Conservation (phyloP, 2,888 invertebrate species). For the Leucophenga montana region DNA sequence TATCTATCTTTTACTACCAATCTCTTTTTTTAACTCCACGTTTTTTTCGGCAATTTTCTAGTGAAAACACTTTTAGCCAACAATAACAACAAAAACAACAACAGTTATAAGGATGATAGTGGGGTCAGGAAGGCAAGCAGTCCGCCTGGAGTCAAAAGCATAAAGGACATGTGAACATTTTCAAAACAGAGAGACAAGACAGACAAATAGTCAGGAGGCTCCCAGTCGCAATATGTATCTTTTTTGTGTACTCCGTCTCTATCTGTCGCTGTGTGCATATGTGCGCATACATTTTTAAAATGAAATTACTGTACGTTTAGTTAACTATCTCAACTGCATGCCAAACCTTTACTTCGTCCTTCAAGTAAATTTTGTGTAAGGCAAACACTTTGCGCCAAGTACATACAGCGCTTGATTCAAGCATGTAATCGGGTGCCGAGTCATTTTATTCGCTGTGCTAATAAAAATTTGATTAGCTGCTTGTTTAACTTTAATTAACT, state of each 20-base stretch:
- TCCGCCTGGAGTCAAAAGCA: too few species aligned
- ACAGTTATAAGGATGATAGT: too few species aligned
- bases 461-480: conserved; percentile 65
- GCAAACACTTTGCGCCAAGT: neutral
- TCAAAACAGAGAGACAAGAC: neutral
- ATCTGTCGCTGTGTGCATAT: neutral
- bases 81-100: too few species aligned
- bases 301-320: conserved; percentile 60
- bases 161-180: too few species aligned
- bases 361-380: too few species aligned
- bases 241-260: neutral
- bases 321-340: conserved; percentile 42
- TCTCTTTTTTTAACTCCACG: neutral
- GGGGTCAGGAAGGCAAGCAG: too few species aligned
- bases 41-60: too few species aligned
- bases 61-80: too few species aligned
- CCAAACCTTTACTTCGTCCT: too few species aligned
- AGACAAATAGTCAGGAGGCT: neutral
- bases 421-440: too few species aligned
- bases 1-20: too few species aligned
- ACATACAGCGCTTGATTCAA: neutral
- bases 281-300: conserved; percentile 58
- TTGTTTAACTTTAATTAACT: conserved; percentile 66
- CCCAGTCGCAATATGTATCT: neutral
- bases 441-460: conserved; percentile 30